Evolutionary conservation across 2,888 invertebrate species (phyloP), one percentile per base, ranked within the genome.

Genomic region (Halocaridina rubra): DNA sequence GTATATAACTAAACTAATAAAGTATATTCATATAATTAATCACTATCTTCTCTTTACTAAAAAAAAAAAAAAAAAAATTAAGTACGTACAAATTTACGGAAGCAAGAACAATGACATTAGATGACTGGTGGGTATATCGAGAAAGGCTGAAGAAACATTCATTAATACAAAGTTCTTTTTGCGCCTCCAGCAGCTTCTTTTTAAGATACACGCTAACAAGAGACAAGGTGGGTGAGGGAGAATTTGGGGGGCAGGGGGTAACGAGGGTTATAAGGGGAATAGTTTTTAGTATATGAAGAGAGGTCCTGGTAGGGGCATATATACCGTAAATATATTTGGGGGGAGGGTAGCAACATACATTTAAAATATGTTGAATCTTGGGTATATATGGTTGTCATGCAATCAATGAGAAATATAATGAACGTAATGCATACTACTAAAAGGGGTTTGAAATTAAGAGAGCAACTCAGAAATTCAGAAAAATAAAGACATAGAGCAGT

Each of bases 171-270:
- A 27, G n/a, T 53, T 76, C 81, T 76, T n/a, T n/a, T 81, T 81
- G 81, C 76, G 81, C 76, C 81, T 67, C 67, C 33, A 76, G 81
- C 76, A 76, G 81, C 81, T 81, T 81, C 81, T 81, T 81, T 76
- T 75, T 69, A 30, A 30, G 76, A 76, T 64, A 69, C 81, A 81
- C 81, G 81, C 81, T 81, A 81, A 76, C 69, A 22, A 64, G 75
- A 75, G 76, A 61, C 76, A 59, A 32, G 76, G 30, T 77, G 24
- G 61, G n/a, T 13, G 32, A 69, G 81, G 53, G 29, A 30, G 69
- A 29, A 69, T 19, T 53, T 16, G 32, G 32, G 29, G 29, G 81
- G 33, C 33, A 53, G 29, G 59, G 69, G 53, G 72, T n/a, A 57
- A 0, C 5, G n/a, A 5, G 59, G 59, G 59, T 4, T 0, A 57